Base-by-base conservation (phyloP, 2,888 invertebrate species). In the Phortica okadai region DNA sequence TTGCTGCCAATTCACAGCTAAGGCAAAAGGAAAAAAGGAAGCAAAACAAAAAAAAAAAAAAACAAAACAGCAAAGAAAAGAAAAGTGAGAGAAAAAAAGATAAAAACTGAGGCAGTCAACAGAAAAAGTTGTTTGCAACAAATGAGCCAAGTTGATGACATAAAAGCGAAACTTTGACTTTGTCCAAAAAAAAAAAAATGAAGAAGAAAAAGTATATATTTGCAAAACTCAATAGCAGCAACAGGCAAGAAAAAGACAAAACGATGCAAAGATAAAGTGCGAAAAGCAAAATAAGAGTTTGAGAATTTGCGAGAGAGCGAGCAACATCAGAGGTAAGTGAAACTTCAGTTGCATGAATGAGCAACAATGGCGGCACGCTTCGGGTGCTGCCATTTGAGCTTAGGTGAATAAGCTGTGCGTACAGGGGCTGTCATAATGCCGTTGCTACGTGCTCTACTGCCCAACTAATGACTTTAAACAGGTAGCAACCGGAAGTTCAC, bases 121-220 rank as follows among this genome's bases (percentile, higher is more conserved):
- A 73, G 16, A 10, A 54, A 77, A 69, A 75, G 33, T 73, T 73
- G 58, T 75, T 25, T 58, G 59, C 50, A 72, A 56, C 70, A 72
- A 72, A 72, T 72, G 70, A 72, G 70, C 70, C 70, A 56, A 72
- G 70, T 72, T 72, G 56, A 72, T 72, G 70, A 72, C 70, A 72
- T 72, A 56, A 72, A 72, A 72, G 70, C 56, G 33, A 72, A 72
- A 72, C 70, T 72, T 72, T 72, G 33, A n/a, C 70, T 72, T 54
- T 21, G 62, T 10, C 54, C 33, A 1, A 0, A 33, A 33, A 33
- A 33, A 41, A 70, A 70, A 54, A 59, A n/a, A n/a, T n/a, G 16
- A 16, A 62, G 21, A 45, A 69, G 21, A 44, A 69, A 69, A 66
- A 10, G 10, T 1, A 14, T 25, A 66, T 25, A 33, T 33, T 41